Base-by-base conservation (phyloP, 2,797 vertebrate genomes). In the Cynodonichthys magdalenae region DNA sequence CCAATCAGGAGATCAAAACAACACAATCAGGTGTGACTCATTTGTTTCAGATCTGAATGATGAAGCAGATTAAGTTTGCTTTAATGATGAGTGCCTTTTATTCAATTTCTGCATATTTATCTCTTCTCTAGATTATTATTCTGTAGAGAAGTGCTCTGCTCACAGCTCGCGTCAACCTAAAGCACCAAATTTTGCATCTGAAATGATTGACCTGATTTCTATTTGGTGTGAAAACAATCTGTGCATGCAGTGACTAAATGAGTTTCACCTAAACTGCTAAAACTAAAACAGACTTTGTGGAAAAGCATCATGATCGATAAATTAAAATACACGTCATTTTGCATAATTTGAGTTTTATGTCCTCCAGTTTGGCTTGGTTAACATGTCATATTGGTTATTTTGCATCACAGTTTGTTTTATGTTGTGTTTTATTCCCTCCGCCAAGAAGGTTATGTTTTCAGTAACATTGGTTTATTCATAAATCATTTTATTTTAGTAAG, bases 71-170 rank as follows among this genome's bases (percentile, higher is more conserved):
- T 14, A 24, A 0, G 20, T 15, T 59, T 27, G 27, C 19, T 53
- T 51, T 20, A n/a, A 18, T 1, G 20, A 48, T 24, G 49, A 2
- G 10, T 6, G 6, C 31, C 4, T 3, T 18, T 15, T 41, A 7
- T 17, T 44, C 15, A 28, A n/a, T 15, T 41, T 53, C 19, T 59
- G 24, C 17, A 44, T 51, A 19, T 46, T 50, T 34, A 67, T 63
- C 3, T 49, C 41, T 6, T 29, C 41, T 44, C 48, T 11, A 0
- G 3, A 27, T 39, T 6, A 34, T 34, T 59, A 2, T 9, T 58
- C 7, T 1, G 10, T n/a, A 29, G n/a, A 44, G 15, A 7, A 11
- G 15, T 17, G 19, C 7, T 28, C 14, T n/a, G 24, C 15, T 12
- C n/a, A n/a, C 0, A 61, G 18, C 50, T 45, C 60, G 20, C 1